A percentile compares a stretch with the other conserved stretches of the same genome.
phyloP scores from a whole-genome alignment of 1,140 invertebrate genomes.

The Ips typographus region DNA sequence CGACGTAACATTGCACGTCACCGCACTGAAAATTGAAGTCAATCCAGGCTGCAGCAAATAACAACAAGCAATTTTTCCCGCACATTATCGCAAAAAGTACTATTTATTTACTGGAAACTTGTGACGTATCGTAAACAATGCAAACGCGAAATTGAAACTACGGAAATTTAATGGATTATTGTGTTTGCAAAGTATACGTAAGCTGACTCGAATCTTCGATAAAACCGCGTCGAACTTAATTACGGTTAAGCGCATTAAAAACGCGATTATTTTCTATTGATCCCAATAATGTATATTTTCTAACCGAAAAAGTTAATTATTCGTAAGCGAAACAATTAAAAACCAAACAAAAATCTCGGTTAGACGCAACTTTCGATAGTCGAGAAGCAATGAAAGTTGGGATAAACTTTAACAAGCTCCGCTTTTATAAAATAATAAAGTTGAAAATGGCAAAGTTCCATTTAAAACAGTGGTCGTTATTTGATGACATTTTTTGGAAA shows the following conservation, averaged over 20 bases:
- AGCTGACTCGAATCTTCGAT: neutral
- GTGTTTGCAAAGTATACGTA: neutral
- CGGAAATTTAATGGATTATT: slow-evolving; percentile 4
- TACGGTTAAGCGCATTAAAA: no score
- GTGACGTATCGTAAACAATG: neutral
- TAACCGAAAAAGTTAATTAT: neutral
- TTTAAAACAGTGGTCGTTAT: slow-evolving; percentile 15
- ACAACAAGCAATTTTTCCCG: neutral
- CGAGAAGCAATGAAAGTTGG: neutral
- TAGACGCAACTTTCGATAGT: neutral
- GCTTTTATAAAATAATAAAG: slow-evolving; percentile 9
- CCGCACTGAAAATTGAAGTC: no score
- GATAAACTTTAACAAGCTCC: slow-evolving; percentile 1
- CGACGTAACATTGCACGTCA: no score
- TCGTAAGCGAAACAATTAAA: neutral
- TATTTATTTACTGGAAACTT: neutral
- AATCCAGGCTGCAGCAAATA: neutral
- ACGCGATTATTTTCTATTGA: neutral
- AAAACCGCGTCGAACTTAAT: no score
- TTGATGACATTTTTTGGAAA: slow-evolving; percentile 13
- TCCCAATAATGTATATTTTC: neutral
- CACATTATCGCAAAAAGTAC: neutral
- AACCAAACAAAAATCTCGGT: neutral
- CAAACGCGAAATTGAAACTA: neutral
- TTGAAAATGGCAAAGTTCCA: slow-evolving; percentile 12